Percentiles rank a stretch among this genome's conserved stretches.
Conservation (phyloP, 2,797 vertebrate genomes). For the Botia kubotai region DNA sequence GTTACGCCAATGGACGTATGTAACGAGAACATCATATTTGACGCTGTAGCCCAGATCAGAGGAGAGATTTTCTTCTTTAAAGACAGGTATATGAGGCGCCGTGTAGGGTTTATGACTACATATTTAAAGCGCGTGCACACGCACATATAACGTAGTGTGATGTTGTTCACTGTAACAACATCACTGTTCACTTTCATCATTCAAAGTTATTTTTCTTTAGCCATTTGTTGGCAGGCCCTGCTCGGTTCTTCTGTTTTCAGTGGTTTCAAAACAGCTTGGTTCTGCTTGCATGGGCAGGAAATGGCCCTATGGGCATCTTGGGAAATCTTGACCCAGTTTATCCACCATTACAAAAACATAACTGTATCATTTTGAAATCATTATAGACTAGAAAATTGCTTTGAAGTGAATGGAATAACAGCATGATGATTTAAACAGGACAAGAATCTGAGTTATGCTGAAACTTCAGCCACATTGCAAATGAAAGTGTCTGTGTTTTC, state of each 20-base stretch:
- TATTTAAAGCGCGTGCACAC: no score
- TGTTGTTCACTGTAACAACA: no score
- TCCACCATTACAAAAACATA: conserved; percentile 17
- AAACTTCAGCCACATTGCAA: conserved; percentile 18
- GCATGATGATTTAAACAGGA: conserved; percentile 13
- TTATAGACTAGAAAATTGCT: not conserved
- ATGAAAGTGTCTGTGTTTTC: not conserved
- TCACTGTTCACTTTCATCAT: no score
- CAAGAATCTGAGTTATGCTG: not conserved
- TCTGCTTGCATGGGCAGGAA: conserved; percentile 33
- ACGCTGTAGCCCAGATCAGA: conserved; percentile 91
- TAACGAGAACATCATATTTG: conserved; percentile 88
- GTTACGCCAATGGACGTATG: conserved; percentile 94
- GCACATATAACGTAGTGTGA: no score
- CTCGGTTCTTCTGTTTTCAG: conserved; percentile 24
- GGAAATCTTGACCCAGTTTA: conserved; percentile 31
- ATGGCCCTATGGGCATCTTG: conserved; percentile 10
- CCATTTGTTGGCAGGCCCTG: not conserved
- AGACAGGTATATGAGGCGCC: no score
- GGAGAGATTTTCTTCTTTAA: conserved; percentile 98
- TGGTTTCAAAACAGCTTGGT: conserved; percentile 31
- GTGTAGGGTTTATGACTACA: no score
- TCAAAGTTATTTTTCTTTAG: conserved; percentile 16
- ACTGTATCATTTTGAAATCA: conserved; percentile 32
- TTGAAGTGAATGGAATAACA: conserved; percentile 22